Conservation (phyloP, 2,797 vertebrate genomes). For the Clarias laeviceps region DNA sequence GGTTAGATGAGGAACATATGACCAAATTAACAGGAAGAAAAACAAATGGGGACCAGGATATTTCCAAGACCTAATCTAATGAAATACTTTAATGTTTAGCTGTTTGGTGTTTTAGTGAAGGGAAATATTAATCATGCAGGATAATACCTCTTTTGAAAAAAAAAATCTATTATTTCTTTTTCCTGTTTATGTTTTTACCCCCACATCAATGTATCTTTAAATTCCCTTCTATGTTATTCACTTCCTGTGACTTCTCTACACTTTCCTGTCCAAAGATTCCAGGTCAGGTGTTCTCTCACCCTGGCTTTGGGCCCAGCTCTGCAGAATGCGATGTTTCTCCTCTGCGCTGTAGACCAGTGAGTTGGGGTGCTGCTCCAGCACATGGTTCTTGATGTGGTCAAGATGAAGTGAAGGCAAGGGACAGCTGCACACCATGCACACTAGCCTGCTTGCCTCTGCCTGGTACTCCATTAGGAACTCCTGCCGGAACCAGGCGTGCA, state of each 20-base stretch:
- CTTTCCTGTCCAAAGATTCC: neutral
- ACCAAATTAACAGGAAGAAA: neutral
- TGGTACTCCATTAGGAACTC: constrained; percentile 96
- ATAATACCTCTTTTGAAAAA: neutral
- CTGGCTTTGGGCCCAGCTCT: constrained; percentile 82
- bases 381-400: constrained; percentile 88
- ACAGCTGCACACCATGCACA: constrained; percentile 87
- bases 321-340: constrained; percentile 85
- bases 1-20: constrained; percentile 9
- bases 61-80: neutral
- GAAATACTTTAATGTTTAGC: neutral
- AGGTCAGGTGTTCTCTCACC: constrained; percentile 61
- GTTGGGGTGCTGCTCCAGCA: constrained; percentile 84
- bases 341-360: constrained; percentile 84
- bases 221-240: constrained; percentile 1
- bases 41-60: neutral
- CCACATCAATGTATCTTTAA: neutral
- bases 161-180: constrained; percentile 4
- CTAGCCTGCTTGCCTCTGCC: constrained; percentile 79
- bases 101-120: constrained; percentile 18
- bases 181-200: neutral
- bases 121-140: neutral
- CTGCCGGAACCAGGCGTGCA: constrained; percentile 89
- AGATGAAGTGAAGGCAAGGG: constrained; percentile 86
- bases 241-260: constrained; percentile 8